phyloP scores from a whole-genome alignment of 37 sponge, comb jelly and placozoan genomes.

The Theonella swinhoei region DNA sequence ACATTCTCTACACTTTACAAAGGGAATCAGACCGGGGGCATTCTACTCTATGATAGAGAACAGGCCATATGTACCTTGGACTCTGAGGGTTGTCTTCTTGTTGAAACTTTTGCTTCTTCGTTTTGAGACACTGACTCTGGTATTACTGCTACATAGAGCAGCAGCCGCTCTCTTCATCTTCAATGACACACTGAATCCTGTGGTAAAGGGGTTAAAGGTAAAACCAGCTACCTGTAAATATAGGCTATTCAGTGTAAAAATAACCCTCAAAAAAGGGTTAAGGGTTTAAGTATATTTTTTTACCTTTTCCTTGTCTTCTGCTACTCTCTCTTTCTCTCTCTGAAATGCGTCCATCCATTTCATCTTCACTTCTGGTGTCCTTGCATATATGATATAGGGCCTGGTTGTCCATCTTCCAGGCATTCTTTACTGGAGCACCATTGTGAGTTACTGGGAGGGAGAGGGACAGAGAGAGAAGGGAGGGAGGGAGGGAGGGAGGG shows the following conservation, averaged over 20 bases:
- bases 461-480: not conserved
- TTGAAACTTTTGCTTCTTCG: constrained; percentile 4
- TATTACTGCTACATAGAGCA: constrained; percentile 5
- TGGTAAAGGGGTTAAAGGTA: not conserved
- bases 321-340: constrained; percentile 73
- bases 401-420: constrained; percentile 93
- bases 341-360: constrained; percentile 92
- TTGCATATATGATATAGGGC: constrained; percentile 86
- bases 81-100: constrained; percentile 9
- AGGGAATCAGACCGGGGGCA: too few relatives aligned
- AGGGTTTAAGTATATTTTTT: not conserved
- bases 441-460: constrained; percentile 46
- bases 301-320: constrained; percentile 58
- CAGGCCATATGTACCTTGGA: not conserved
- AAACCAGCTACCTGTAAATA: not conserved
- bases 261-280: not conserved
- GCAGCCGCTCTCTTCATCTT: constrained; percentile 63
- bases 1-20: too few relatives aligned
- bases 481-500: not conserved
- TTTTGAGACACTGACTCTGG: not conserved
- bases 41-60: not conserved
- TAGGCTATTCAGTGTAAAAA: not conserved
- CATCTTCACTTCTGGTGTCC: constrained; percentile 63
- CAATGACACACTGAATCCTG: constrained; percentile 40
- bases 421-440: constrained; percentile 72